Evolutionary conservation across 2,113 vertebrate species (phyloP), one percentile per base, ranked within the genome.

Genomic region (Bucco capensis): DNA sequence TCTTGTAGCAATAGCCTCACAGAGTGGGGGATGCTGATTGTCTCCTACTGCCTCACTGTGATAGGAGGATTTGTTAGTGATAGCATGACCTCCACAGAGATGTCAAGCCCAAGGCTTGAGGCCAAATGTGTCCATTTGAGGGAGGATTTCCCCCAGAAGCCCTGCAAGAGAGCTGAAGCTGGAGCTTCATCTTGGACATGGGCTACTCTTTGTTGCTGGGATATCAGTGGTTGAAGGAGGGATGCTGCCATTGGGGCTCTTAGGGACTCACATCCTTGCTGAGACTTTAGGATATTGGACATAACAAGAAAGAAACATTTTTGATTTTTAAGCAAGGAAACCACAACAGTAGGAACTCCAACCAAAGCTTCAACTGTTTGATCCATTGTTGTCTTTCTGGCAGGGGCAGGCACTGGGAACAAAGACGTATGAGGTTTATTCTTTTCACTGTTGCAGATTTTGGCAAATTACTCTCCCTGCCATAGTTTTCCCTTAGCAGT

Each of bases 401-500:
- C 40, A 27, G 54, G 30, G 42, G 35, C 23, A 53, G 37, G 61
- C 37, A 58, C 25, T 14, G 66, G 50, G 65, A 93, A 42, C 37
- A 49, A 64, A 31, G 44, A 88, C 64, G 4, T 49, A 25, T 65
- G 72, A 56, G 28, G 54, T 90, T 96, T 83, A 60, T 50, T 91
- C 25, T 84, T 88, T 75, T 67, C 49, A 23, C 65, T 90, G 77
- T 83, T 72, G 88, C 58, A 75, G 77, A 58, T 88, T 65, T 87
- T 90, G 86, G 92, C 86, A 50, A 49, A 56, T 75, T 3, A 1
- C 37, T 83, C 53, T 86, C 73, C n/a, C 65, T 93, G 61, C 57
- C 53, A 22, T 60, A 37, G 83, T 65, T 90, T 84, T 86, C 70
- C 81, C 66, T 74, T 35, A 90, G 91, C 81, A 86, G 70, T 81